Evolutionary conservation across 2,113 vertebrate genomes (phyloP).

Genomic region (Polyodon spathula): DNA sequence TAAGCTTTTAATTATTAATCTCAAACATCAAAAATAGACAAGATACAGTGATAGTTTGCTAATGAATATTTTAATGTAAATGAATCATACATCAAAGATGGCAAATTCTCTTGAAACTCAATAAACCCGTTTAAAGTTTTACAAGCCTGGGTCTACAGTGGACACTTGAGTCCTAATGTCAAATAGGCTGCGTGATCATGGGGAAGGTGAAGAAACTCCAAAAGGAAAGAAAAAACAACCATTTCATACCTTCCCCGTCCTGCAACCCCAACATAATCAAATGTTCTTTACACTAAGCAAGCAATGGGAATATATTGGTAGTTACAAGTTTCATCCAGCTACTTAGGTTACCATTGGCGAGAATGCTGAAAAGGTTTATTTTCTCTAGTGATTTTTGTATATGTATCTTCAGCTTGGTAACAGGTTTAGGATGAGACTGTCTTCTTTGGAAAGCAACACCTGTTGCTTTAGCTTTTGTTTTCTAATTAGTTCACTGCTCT

Average conservation of each 20-base stretch:
- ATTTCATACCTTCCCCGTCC: constrained; percentile 5
- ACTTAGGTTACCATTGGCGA: neutral
- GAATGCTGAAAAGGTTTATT: neutral
- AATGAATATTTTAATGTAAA: constrained; percentile 58
- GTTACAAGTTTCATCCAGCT: neutral
- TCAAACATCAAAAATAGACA: constrained; percentile 59
- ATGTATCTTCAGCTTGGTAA: neutral
- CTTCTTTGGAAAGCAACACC: constrained; percentile 32
- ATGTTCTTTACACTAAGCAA: neutral
- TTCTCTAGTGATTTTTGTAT: constrained; percentile 1
- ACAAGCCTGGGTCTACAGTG: constrained; percentile 22
- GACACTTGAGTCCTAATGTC: constrained; percentile 9
- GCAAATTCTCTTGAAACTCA: constrained; percentile 15
- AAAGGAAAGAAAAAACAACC: constrained; percentile 5
- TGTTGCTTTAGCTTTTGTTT: constrained; percentile 43
- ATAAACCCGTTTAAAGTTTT: constrained; percentile 39
- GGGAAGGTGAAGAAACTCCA: neutral
- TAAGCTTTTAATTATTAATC: constrained; percentile 37
- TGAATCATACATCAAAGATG: constrained; percentile 54
- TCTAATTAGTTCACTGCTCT: constrained; percentile 57
- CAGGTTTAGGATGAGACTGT: neutral
- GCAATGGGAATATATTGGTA: neutral
- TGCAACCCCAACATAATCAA: constrained; percentile 8
- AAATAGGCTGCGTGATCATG: constrained; percentile 16
- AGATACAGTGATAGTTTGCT: constrained; percentile 53